Percentiles rank a stretch among this genome's conserved stretches.
Evolutionary conservation across 2,113 vertebrate genomes (phyloP).

Genomic region (Pampusana beccarii): DNA sequence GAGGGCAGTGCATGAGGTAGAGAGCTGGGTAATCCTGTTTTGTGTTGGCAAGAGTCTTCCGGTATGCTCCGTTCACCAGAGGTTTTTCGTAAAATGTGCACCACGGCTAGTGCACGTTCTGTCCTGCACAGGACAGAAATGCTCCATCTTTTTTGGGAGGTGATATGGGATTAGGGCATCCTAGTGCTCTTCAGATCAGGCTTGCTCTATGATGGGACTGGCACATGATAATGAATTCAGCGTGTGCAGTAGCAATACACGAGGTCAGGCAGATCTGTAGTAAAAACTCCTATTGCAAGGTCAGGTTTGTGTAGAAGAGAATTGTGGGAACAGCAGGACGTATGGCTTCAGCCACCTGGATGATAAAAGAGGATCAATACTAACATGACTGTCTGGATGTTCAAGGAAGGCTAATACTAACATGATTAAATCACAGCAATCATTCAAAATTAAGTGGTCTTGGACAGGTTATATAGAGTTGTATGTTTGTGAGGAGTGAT

Average conservation of each 20-base stretch:
- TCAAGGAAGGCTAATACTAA: too few relatives aligned
- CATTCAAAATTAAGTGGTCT: too few relatives aligned
- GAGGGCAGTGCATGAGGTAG: constrained; percentile 89
- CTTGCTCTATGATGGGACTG: background rate
- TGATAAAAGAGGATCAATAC: too few relatives aligned
- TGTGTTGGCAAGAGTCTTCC: constrained; percentile 84
- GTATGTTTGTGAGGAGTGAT: too few relatives aligned
- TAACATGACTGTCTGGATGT: too few relatives aligned
- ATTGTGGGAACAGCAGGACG: too few relatives aligned
- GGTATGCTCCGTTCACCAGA: constrained; percentile 78
- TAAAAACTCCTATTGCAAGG: background rate
- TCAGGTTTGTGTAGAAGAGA: background rate
- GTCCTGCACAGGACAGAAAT: background rate
- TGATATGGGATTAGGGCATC: rapidly evolving
- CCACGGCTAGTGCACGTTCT: constrained; percentile 77
- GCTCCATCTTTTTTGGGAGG: background rate
- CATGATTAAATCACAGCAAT: too few relatives aligned
- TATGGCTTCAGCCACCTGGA: too few relatives aligned
- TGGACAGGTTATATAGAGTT: too few relatives aligned
- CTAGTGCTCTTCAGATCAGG: background rate
- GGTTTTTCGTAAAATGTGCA: constrained; percentile 82
- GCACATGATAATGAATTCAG: rapidly evolving
- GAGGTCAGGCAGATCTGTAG: background rate
- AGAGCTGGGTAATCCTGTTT: constrained; percentile 88
- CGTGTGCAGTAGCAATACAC: background rate